A percentile compares a stretch with the other conserved stretches of the same genome.
Conservation (phyloP, 2,888 invertebrate species). For the Fabriciana adippe region DNA sequence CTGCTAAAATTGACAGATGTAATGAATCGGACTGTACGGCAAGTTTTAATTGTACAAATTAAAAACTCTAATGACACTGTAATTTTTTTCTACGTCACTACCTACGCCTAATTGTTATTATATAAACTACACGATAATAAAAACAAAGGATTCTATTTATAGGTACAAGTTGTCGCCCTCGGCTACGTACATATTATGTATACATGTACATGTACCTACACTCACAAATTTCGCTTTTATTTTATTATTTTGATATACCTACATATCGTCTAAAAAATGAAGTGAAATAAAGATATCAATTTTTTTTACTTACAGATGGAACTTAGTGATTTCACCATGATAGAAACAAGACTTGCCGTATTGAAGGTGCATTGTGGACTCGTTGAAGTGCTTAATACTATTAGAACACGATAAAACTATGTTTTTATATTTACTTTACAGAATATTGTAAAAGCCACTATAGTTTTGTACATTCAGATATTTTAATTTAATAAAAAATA, state of each 20-base stretch:
- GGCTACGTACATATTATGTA: too few relatives aligned
- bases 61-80: too few relatives aligned
- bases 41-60: too few relatives aligned
- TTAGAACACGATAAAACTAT: constrained; percentile 61
- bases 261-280: neutral
- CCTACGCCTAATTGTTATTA: too few relatives aligned
- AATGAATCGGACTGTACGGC: too few relatives aligned
- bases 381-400: constrained; percentile 73
- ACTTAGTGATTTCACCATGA: constrained; percentile 85
- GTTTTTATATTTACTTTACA: constrained; percentile 2
- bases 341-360: constrained; percentile 80
- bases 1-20: too few relatives aligned
- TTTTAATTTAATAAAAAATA: constrained; percentile 6
- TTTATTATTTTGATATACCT: neutral
- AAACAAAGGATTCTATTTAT: too few relatives aligned
- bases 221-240: neutral
- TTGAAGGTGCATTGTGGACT: constrained; percentile 75
- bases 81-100: too few relatives aligned
- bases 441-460: constrained; percentile 1
- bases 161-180: too few relatives aligned
- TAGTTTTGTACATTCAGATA: neutral
- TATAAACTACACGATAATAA: too few relatives aligned
- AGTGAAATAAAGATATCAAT: neutral
- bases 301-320: constrained; percentile 80
- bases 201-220: too few relatives aligned